phyloP scores from a whole-genome alignment of 2,888 invertebrate species.

The Leucophora obtusa region DNA sequence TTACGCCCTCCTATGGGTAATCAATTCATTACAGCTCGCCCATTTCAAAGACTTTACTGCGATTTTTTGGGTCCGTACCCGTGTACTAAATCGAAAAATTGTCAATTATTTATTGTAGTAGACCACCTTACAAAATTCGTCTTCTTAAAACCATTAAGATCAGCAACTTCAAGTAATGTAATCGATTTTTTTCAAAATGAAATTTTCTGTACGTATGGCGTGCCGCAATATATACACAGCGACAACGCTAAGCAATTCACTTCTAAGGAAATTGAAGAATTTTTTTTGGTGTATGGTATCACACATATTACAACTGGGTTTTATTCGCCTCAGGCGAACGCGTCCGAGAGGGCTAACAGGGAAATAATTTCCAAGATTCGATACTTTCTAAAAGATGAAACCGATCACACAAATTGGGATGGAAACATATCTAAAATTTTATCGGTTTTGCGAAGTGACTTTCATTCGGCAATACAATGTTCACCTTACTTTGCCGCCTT shows the following conservation, averaged over 20 bases:
- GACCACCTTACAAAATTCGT: too few relatives aligned
- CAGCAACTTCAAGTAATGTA: conserved; percentile 12
- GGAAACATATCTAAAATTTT: background rate
- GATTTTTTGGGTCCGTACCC: too few relatives aligned
- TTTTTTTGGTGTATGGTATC: conserved; percentile 17
- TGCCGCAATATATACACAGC: conserved; percentile 28
- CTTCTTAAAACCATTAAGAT: conserved; percentile 1
- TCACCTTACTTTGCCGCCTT: background rate
- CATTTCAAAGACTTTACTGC: too few relatives aligned
- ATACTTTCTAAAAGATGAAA: background rate
- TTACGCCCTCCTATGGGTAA: too few relatives aligned
- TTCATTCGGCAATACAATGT: background rate
- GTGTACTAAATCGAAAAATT: too few relatives aligned
- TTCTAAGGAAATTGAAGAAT: conserved; percentile 19
- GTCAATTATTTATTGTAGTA: background rate
- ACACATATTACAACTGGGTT: conserved; percentile 30
- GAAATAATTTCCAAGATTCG: background rate
- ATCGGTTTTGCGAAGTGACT: too few relatives aligned
- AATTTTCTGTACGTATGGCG: conserved; percentile 26
- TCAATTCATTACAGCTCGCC: too few relatives aligned
- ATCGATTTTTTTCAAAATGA: conserved; percentile 27
- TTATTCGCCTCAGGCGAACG: conserved; percentile 46
- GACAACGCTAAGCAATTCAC: conserved; percentile 40
- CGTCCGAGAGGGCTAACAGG: conserved; percentile 6
- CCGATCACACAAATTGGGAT: background rate